Conservation (phyloP, 2,888 invertebrate species). For the Eupithecia dodoneata region DNA sequence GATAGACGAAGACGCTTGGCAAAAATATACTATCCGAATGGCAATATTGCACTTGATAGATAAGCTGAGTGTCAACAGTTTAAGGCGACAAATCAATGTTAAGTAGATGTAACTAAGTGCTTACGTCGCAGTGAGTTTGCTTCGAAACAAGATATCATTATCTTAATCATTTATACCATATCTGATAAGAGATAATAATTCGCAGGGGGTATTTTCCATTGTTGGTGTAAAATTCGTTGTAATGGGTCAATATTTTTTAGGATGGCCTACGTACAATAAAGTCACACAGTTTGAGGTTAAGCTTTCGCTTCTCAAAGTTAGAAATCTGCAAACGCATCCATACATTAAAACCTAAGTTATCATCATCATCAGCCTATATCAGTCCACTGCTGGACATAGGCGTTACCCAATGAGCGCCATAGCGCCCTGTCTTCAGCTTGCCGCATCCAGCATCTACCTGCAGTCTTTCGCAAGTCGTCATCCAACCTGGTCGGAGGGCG, state of each 20-base stretch:
- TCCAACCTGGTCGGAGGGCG: no score
- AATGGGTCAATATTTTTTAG: neutral
- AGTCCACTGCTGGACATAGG: no score
- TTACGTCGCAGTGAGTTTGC: slow-evolving; percentile 13
- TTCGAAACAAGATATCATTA: slow-evolving; percentile 31
- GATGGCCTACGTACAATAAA: neutral
- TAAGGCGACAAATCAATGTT: slow-evolving; percentile 21
- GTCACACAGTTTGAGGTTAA: neutral
- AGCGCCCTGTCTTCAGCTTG: no score
- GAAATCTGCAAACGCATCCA: neutral
- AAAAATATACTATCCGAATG: neutral
- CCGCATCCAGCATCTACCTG: no score
- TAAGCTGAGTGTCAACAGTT: slow-evolving; percentile 30
- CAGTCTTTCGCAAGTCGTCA: no score
- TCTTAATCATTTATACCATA: slow-evolving; percentile 17
- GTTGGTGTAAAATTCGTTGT: neutral
- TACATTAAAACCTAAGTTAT: neutral
- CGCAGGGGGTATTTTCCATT: slow-evolving; percentile 34
- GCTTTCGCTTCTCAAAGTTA: neutral
- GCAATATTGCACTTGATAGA: slow-evolving; percentile 19
- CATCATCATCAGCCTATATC: no score
- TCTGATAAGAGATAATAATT: slow-evolving; percentile 25
- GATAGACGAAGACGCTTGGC: neutral
- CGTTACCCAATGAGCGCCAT: no score
- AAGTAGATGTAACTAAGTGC: neutral